Evolutionary conservation across 2,888 invertebrate genomes (phyloP), one percentile per base, ranked within the genome.

Genomic region (Ptycholaimellus sp.): DNA sequence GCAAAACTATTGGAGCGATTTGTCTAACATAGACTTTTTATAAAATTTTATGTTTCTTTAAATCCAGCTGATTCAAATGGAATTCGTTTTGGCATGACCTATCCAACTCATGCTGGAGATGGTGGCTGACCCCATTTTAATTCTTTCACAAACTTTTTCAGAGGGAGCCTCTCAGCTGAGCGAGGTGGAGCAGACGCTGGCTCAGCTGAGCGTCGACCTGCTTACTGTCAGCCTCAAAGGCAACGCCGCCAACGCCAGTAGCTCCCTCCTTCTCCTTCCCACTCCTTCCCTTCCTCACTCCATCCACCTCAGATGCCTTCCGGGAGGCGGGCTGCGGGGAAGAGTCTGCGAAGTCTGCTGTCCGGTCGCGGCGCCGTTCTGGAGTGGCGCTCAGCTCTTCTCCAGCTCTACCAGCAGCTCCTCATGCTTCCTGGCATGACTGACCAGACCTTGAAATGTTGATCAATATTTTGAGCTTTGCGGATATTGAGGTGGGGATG

Each of bases 291-390:
- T n/a, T n/a, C n/a, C n/a, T 25, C 41, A 43, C 35, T 18, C 13
- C n/a, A 40, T 7, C 29, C 20, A 28, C 23, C 34, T 3, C 44
- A 60, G 61, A 74, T 55, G 79, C 87, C 42, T 80, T 90, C 57
- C 69, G 87, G 37, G 83, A 87, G 57, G 81, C 81, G 54, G 81
- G 82, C 1, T 87, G 87, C n/a, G n/a, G n/a, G n/a, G n/a, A n/a
- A n/a, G n/a, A n/a, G n/a, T n/a, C n/a, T n/a, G n/a, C n/a, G n/a
- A n/a, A n/a, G n/a, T n/a, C n/a, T n/a, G n/a, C n/a, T n/a, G n/a
- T n/a, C n/a, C n/a, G n/a, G n/a, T n/a, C n/a, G n/a, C n/a, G n/a
- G n/a, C 42, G 20, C 59, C 19, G 57, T 56, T 43, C 42, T 45
- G n/a, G 50, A 52, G 17, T 42, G 41, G 37, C 35, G 39, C 13